Evolutionary conservation across 2,797 vertebrate genomes (phyloP), one percentile per base, ranked within the genome.

Genomic region (Ibycter americanus): DNA sequence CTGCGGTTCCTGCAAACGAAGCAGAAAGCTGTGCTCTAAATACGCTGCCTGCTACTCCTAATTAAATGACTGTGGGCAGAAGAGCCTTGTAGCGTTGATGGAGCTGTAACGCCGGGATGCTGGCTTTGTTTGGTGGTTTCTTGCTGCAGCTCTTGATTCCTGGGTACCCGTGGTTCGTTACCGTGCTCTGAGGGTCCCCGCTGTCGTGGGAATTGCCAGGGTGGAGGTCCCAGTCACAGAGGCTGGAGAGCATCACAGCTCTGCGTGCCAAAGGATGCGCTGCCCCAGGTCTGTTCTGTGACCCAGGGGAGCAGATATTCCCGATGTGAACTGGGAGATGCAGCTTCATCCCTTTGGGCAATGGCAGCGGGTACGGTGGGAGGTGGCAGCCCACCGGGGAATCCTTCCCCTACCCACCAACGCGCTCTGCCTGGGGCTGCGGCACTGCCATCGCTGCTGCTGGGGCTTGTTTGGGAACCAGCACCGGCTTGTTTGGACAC

Each of bases 131-230:
- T 20, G 66, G 62, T 51, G 31, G 67, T 12, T 42, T 63, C 66
- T 52, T 36, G 42, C 34, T 27, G 58, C 3, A 59, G 31, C 42
- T 36, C 49, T 32, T 4, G 9, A 4, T 54, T 82, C 51, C 54
- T 1, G 0, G 82, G 34, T 27, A 3, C 19, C 51, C 1, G 2
- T 4, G 9, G 44, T 3, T 40, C 2, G 1, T 36, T 8, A 1
- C 42, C 1, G 26, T 3, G 46, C 61, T 56, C 40, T 18, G 58
- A 6, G 0, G 26, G 10, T 32, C 15, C 31, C 51, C 2, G 6
- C 38, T 29, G 23, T 2, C 1, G 2, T 11, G 4, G 44, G n/a
- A 21, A 27, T 46, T 18, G 38, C 38, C 1, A 4, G 36, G 51
- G 4, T 59, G 79, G 34, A 14, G 25, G 18, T 13, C 27, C 23